Evolutionary conservation across 1,140 invertebrate species (phyloP), one percentile per base, ranked within the genome.

Genomic region (Babylonia areolata): DNA sequence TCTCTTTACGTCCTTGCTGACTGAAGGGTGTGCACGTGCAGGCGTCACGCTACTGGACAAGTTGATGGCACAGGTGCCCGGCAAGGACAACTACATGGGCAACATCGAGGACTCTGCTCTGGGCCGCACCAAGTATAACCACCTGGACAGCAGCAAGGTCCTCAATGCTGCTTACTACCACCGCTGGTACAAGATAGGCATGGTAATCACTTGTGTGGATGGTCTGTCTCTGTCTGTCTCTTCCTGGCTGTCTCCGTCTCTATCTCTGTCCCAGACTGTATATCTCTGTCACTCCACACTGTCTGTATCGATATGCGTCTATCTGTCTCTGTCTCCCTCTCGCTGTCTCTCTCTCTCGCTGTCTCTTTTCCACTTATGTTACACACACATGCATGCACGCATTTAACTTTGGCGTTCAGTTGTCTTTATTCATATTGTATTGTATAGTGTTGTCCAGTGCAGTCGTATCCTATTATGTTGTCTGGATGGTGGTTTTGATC

Each of bases 61-160:
- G 3, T 35, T 92, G 17, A 92, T 93, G 91, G 51, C 78, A 2
- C 89, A 93, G 84, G 88, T 93, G 39, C 92, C 92, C 28, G 92
- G 92, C 0, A 87, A 88, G 39, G 91, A 92, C 86, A 92, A 92
- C 85, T 92, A 92, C 85, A 77, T 23, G 5, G 90, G 88, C 28
- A 35, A 90, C 3, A 89, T 89, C 42, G 64, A 79, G 20, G 15
- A 90, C 40, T 42, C 35, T n/a, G 6, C 2, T 2, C 37, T 39
- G n/a, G 39, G 39, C 11, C 17, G 39, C 6, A 42, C 77, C 77
- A 79, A 79, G 77, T 39, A 42, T n/a, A 23, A 42, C 20, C 69
- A 54, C 1, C 81, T 58, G 15, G 81, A 89, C 37, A 2, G 83
- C 33, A 33, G 73, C 89, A 3, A 51, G 90, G 46, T 51, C 17